Percentiles rank a stretch among this genome's conserved stretches.
Conservation (phyloP, 1,140 invertebrate species). For the Samia ricini region DNA sequence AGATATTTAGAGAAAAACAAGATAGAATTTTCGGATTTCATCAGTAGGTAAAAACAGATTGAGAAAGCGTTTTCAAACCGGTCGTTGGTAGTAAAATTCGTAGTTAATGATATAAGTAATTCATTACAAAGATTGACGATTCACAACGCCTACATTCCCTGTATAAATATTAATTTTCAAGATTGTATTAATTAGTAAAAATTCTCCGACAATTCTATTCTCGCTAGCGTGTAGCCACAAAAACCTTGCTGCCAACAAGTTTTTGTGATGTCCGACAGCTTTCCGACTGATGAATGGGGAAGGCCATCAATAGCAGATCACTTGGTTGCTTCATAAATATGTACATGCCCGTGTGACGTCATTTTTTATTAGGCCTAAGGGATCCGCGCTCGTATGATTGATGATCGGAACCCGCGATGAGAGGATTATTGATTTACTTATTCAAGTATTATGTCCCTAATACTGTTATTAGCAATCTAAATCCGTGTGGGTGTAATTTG, state of each 20-base stretch:
- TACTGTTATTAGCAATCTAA: conserved; percentile 28
- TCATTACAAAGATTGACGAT: too few relatives aligned
- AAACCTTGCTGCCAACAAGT: conserved; percentile 22
- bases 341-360: conserved; percentile 60
- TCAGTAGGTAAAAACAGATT: too few relatives aligned
- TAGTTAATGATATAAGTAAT: too few relatives aligned
- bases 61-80: too few relatives aligned
- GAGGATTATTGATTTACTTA: conserved; percentile 58
- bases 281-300: conserved; percentile 54
- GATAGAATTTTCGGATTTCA: too few relatives aligned
- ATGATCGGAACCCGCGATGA: conserved; percentile 43
- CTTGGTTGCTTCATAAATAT: conserved; percentile 68
- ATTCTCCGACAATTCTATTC: neutral
- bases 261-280: conserved; percentile 33
- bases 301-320: conserved; percentile 60
- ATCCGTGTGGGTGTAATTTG: neutral
- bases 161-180: neutral
- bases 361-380: conserved; percentile 60
- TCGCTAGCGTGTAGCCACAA: neutral
- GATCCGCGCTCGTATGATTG: conserved; percentile 57
- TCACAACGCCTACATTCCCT: too few relatives aligned
- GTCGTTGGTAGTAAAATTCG: too few relatives aligned
- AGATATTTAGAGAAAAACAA: too few relatives aligned
- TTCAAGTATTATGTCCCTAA: conserved; percentile 40
- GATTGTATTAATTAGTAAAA: conserved; percentile 4